phyloP scores from a whole-genome alignment of 2,888 invertebrate genomes.

The Caenorhabditis auriculariae region DNA sequence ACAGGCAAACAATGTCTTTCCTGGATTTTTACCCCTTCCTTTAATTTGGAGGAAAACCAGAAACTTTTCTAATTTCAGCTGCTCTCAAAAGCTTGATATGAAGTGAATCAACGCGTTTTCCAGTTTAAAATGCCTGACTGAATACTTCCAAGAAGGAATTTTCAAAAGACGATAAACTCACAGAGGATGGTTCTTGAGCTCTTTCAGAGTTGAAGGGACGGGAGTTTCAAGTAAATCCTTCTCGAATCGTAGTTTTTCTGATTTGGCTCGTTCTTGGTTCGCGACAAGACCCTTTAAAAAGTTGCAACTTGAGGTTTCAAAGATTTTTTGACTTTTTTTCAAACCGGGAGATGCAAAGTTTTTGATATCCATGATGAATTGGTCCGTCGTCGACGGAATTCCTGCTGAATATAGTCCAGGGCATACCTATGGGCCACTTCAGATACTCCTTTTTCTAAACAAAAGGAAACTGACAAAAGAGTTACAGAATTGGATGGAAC shows the following conservation, averaged over 20 bases:
- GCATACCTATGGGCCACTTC: constrained; percentile 88
- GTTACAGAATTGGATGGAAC: too few relatives aligned
- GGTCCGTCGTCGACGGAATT: constrained; percentile 73
- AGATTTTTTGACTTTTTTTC: too few relatives aligned
- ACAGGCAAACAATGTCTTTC: too few relatives aligned
- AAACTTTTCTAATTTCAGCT: too few relatives aligned
- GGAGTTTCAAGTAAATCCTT: constrained; percentile 79
- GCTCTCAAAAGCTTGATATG: too few relatives aligned
- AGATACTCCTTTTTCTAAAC: constrained; percentile 72
- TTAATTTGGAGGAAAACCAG: neutral
- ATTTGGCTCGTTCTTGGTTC: constrained; percentile 9
- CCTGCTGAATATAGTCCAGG: constrained; percentile 79
- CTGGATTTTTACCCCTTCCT: too few relatives aligned
- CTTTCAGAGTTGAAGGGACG: constrained; percentile 80
- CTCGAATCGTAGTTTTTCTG: constrained; percentile 42
- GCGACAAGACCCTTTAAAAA: constrained; percentile 13
- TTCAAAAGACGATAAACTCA: constrained; percentile 13
- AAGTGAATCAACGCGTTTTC: too few relatives aligned
- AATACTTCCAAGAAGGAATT: too few relatives aligned
- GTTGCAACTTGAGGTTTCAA: too few relatives aligned
- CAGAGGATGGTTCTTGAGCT: constrained; percentile 90
- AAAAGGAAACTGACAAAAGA: too few relatives aligned
- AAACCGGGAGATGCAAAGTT: constrained; percentile 70
- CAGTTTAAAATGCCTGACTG: too few relatives aligned
- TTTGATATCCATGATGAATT: constrained; percentile 79